These are phyloP conservation scores for Proisotoma minuta DNA, from an alignment of 2,888 invertebrate species.

Conservation along the genomic window DNA sequence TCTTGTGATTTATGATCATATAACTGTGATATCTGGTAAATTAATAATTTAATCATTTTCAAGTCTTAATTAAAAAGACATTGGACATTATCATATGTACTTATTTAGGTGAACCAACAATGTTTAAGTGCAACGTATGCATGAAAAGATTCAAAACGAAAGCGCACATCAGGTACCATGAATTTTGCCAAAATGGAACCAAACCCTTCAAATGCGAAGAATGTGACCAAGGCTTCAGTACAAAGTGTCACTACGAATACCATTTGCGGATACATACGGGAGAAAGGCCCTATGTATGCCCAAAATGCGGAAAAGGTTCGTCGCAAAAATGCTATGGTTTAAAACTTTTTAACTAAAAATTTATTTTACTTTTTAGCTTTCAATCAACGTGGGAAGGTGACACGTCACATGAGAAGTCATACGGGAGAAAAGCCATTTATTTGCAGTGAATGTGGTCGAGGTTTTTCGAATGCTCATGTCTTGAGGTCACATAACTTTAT, in stretches of 20 bases:
- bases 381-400: slow-evolving; percentile 64
- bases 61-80: not conserved
- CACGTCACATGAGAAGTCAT: slow-evolving; percentile 64
- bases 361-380: too few relatives aligned
- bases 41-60: not conserved
- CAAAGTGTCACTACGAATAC: slow-evolving; percentile 66
- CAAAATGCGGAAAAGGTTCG: slow-evolving; percentile 61
- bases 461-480: slow-evolving; percentile 26
- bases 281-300: slow-evolving; percentile 58
- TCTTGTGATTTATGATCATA: slow-evolving; percentile 1
- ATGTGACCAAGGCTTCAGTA: slow-evolving; percentile 61
- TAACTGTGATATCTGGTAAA: slow-evolving; percentile 1
- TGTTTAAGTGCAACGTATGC: slow-evolving; percentile 63
- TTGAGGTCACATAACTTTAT: slow-evolving; percentile 18
- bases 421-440: slow-evolving; percentile 50
- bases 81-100: too few relatives aligned
- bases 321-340: too few relatives aligned
- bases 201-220: slow-evolving; percentile 55
- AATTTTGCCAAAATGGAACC: slow-evolving; percentile 30
- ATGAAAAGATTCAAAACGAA: slow-evolving; percentile 63
- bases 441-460: slow-evolving; percentile 21
- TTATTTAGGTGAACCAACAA: slow-evolving; percentile 45
- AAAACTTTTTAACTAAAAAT: too few relatives aligned
- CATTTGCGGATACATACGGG: slow-evolving; percentile 62
- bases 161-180: slow-evolving; percentile 42